Base-by-base conservation (phyloP, 64 coral and sea anemone genomes). In the Dendronephthya gigantea region DNA sequence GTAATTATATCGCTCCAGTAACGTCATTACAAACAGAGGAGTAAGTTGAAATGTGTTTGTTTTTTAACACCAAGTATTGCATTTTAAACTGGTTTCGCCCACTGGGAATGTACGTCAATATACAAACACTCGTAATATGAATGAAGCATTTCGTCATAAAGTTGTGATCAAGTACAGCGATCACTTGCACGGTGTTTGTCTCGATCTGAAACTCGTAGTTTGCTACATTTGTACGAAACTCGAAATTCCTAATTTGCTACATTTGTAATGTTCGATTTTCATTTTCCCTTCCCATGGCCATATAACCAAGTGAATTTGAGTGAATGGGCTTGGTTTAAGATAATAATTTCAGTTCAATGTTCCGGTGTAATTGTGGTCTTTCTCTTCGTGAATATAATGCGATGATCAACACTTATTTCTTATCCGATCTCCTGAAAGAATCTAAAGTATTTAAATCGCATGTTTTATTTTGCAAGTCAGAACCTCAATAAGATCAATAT, bases 1-100 rank as follows among this genome's bases (percentile, higher is more conserved):
- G 95, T 35, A 98, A 98, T 40, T 98, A 93, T 27, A 92, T 98
- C 22, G 95, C 95, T 2, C 91, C 91, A 0, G 83, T 85, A 17
- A 85, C 89, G 9, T 98, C 95, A 17, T 83, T 98, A 13, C 85
- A 92, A 87, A 93, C 88, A 75, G 95, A 98, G 88, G 95, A 93
- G 95, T 98, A 87, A 98, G 95, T 98, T 40, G 3, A 15, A 33
- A 82, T 40, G 0, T 33, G 10, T 16, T 19, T 35, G 23, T 34
- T 39, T 66, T 19, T 33, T 45, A 51, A 5, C 16, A n/a, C 48
- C 66, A 10, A n/a, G n/a, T n/a, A n/a, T n/a, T n/a, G n/a, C n/a
- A n/a, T n/a, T n/a, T n/a, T n/a, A n/a, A n/a, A n/a, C 72, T 39
- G 65, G 23, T 28, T 39, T 35, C 34, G n/a, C 50, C 27, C 50